A percentile compares a stretch with the other conserved stretches of the same genome.
Evolutionary conservation across 2,797 vertebrate genomes (phyloP).

Genomic region (Denticeps clupeoides): DNA sequence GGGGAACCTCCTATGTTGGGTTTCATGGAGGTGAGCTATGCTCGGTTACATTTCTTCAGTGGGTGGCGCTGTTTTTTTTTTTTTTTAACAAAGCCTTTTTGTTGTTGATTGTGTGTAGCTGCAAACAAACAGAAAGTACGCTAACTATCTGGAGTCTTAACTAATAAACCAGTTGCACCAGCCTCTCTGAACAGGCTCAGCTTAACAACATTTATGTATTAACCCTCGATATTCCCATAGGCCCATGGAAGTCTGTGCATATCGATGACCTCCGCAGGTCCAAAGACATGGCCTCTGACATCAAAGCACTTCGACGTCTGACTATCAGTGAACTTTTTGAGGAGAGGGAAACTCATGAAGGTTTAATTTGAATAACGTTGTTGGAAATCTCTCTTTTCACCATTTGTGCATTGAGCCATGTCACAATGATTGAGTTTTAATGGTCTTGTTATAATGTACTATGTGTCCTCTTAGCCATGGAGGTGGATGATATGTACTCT

Average conservation of each 20-base stretch:
- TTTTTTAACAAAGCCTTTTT: rapidly evolving
- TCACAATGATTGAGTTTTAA: background rate
- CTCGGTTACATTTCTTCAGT: no score
- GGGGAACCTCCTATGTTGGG: constrained; percentile 73
- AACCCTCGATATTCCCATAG: constrained; percentile 40
- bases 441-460: background rate
- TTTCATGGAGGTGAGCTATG: constrained; percentile 86
- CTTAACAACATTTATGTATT: background rate
- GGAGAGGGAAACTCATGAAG: constrained; percentile 29
- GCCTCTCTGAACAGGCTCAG: no score
- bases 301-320: constrained; percentile 71
- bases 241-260: constrained; percentile 83
- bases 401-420: background rate
- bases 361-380: constrained; percentile 14
- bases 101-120: no score
- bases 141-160: no score
- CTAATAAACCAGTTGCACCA: no score
- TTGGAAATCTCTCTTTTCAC: no score
- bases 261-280: constrained; percentile 84
- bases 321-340: constrained; percentile 82
- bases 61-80: no score
- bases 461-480: constrained; percentile 43
- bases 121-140: no score
- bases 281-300: constrained; percentile 71
- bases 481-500: constrained; percentile 46